Conservation (phyloP, 2,888 invertebrate genomes). For the Fissipunctia ypsillon region DNA sequence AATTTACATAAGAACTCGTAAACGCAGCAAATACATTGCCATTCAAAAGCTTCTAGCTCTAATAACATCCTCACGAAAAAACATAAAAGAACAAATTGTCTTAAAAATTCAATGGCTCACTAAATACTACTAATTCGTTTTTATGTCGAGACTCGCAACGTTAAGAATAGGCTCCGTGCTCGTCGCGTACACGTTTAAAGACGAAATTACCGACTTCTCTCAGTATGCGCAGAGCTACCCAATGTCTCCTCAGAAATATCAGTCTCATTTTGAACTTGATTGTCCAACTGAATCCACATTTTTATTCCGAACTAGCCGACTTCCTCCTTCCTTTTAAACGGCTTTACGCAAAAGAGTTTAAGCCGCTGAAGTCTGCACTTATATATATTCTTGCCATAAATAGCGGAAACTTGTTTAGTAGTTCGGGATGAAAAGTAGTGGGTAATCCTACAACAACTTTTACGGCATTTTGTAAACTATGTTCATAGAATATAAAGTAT, state of each 20-base stretch:
- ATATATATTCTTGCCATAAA: conserved; percentile 41
- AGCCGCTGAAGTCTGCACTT: conserved; percentile 24
- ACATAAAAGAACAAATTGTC: background rate
- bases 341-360: conserved; percentile 24
- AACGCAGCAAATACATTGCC: conserved; percentile 2
- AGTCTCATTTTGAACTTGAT: conserved; percentile 36
- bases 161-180: conserved; percentile 42
- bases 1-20: conserved; percentile 21
- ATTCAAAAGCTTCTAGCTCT: conserved; percentile 15
- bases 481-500: background rate
- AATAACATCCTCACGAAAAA: background rate
- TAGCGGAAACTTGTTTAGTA: conserved; percentile 38
- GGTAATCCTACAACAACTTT: conserved; percentile 35
- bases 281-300: conserved; percentile 45
- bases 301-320: conserved; percentile 28
- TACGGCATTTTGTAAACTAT: conserved; percentile 16
- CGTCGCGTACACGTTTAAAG: conserved; percentile 53
- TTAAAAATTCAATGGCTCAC: conserved; percentile 18
- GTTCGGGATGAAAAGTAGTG: conserved; percentile 40
- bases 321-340: conserved; percentile 28
- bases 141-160: conserved; percentile 7
- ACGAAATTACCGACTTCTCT: conserved; percentile 63
- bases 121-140: conserved; percentile 12
- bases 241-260: conserved; percentile 42
- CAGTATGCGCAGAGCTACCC: conserved; percentile 58